Evolutionary conservation across 2,888 invertebrate genomes (phyloP).

Genomic region (Phorcus lineatus): DNA sequence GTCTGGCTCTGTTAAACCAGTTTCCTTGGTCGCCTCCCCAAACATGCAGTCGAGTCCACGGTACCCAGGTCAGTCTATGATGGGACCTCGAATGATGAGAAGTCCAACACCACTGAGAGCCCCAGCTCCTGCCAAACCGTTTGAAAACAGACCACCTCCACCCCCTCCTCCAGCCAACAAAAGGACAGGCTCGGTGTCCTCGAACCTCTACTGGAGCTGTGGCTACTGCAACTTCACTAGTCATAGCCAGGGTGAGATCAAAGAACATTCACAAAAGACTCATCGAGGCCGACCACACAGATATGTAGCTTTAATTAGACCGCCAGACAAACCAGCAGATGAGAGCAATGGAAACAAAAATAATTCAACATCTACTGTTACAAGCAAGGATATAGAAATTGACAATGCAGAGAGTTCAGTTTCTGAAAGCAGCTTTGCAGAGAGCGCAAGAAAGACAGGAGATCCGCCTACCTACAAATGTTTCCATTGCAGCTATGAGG

Average conservation of each 20-base stretch:
- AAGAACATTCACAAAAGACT: conserved; percentile 56
- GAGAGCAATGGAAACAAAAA: neutral
- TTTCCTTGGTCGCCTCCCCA: neutral
- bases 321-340: neutral
- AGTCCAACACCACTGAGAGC: neutral
- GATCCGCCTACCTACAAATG: conserved; percentile 50
- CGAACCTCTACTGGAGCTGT: conserved; percentile 64
- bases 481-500: conserved; percentile 55
- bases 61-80: neutral
- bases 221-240: conserved; percentile 65
- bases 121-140: conserved; percentile 3
- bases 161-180: conserved; percentile 22
- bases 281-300: conserved; percentile 61
- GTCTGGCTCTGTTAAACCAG: neutral
- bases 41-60: conserved; percentile 15
- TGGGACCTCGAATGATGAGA: neutral
- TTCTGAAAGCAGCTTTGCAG: neutral
- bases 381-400: conserved; percentile 24
- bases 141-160: conserved; percentile 8
- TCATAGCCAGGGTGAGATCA: conserved; percentile 58
- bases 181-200: conserved; percentile 36
- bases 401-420: conserved; percentile 29
- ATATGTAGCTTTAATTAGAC: conserved; percentile 53
- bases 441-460: neutral
- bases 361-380: neutral